Evolutionary conservation across 2,888 invertebrate genomes (phyloP), one percentile per base, ranked within the genome.

Genomic region (Nomada hirtipes): DNA sequence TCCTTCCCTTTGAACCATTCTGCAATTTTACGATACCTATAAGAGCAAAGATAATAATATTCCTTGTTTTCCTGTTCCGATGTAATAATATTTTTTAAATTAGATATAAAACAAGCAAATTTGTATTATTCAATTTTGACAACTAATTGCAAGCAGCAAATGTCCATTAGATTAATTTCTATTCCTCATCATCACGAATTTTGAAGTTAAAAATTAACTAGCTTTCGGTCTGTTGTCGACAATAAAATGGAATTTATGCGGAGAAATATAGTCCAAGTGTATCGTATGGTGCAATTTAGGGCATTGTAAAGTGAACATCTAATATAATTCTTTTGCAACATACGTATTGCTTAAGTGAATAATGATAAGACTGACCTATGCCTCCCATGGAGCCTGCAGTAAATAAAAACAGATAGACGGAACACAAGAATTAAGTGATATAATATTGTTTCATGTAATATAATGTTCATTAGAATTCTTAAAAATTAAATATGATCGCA

Each of bases 291-390:
- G 20, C 53, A 53, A 53, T 47, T 42, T 18, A 53, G 10, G 63
- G 0, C 36, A 9, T 20, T n/a, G 50, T 47, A 20, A 23, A 44
- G 13, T 36, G 53, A 61, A 57, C 29, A 52, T 74, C 15, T 29
- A 52, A 29, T 11, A 36, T 26, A 50, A 70, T 68, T 23, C n/a
- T 70, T 60, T 70, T 60, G 52, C 53, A 71, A 79, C 2, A n/a
- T 10, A 7, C 1, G 10, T 55, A 71, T 71, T 71, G 59, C 65
- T 55, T 20, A 60, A 78, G 29, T 44, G 10, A 20, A 44, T 36
- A 59, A 42, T 23, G 79, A 79, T 79, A 79, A 79, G 60, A 53
- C 20, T 71, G 79, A 80, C 63, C 69, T 71, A 71, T 71, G 44
- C 15, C 42, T 23, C 23, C 44, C 13, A 61, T 0, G 15, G n/a